phyloP scores from a whole-genome alignment of 2,113 vertebrate species.

The Paracanthobrama guichenoti region DNA sequence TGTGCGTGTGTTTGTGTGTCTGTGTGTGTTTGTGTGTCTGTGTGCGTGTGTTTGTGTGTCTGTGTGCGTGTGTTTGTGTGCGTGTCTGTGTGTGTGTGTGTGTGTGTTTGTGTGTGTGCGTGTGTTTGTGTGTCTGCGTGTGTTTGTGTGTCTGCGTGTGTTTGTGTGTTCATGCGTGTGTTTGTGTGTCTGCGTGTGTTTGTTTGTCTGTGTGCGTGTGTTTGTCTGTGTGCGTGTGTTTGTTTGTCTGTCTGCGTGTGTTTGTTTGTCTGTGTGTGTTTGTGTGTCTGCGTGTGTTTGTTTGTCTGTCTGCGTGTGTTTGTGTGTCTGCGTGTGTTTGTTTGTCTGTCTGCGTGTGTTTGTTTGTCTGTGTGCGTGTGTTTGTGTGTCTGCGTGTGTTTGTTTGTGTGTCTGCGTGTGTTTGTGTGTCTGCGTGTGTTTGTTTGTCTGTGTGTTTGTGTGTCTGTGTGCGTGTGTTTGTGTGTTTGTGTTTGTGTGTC shows the following conservation, averaged over 20 bases:
- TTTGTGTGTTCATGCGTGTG: conserved; percentile 67
- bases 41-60: conserved; percentile 72
- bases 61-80: background rate
- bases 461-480: conserved; percentile 78
- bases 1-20: conserved; percentile 65
- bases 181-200: no score
- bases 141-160: conserved; percentile 81
- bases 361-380: conserved; percentile 48
- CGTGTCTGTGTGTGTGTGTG: conserved; percentile 72
- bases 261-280: conserved; percentile 72
- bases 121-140: background rate
- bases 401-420: conserved; percentile 72
- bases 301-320: no score
- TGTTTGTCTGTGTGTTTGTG: no score
- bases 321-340: conserved; percentile 75
- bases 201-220: conserved; percentile 72
- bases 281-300: conserved; percentile 67
- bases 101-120: conserved; percentile 81
- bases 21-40: conserved; percentile 67
- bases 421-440: conserved; percentile 67
- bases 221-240: conserved; percentile 67
- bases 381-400: conserved; percentile 63
- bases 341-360: conserved; percentile 81
- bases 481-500: conserved; percentile 62
- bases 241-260: conserved; percentile 24